Base-by-base conservation (phyloP, 2,888 invertebrate species). In the Sesia apiformis region DNA sequence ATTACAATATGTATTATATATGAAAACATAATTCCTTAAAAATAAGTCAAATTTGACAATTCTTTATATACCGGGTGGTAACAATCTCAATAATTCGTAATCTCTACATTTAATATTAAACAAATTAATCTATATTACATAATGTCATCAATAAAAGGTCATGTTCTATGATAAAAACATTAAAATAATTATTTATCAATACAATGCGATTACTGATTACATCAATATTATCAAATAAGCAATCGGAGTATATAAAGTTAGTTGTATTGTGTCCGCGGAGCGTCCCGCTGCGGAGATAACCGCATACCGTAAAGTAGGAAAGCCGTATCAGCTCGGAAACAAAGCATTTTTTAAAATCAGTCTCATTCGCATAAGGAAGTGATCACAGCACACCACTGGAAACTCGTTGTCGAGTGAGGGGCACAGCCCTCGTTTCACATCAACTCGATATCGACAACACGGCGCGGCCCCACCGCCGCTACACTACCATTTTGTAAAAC, bases 281-380 rank as follows among this genome's bases (percentile, higher is more conserved):
- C 8, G 8, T 23, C 46, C 8, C 46, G 46, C 46, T 7, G 46
- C 46, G 23, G 23, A n/a, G n/a, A n/a, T n/a, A 23, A 46, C 23
- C 46, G 46, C 23, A 5, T 46, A 46, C 23, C 46, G 46, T 46
- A 23, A 46, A 46, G 8, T 46, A 46, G 46, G 50, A 42, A 52
- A 7, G 23, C 40, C 39, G 50, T 7, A 50, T 49, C 76, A 74
- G 73, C 69, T 72, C 70, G 5, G 69, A 72, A 80, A 81, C 78
- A 80, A 84, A 86, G 79, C 81, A 76, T 77, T 84, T 83, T 76
- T 80, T 85, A 85, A 89, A 89, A 87, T 89, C 88, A 89, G 88
- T 89, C 88, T 89, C 88, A 87, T 88, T 86, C 86, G 83, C 88
- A 88, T 88, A 88, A 89, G 88, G 88, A 88, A 87, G 85, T 86